These are phyloP conservation scores for Ochropacha duplaris DNA, from an alignment of 2,888 invertebrate species.

Conservation along the genomic window DNA sequence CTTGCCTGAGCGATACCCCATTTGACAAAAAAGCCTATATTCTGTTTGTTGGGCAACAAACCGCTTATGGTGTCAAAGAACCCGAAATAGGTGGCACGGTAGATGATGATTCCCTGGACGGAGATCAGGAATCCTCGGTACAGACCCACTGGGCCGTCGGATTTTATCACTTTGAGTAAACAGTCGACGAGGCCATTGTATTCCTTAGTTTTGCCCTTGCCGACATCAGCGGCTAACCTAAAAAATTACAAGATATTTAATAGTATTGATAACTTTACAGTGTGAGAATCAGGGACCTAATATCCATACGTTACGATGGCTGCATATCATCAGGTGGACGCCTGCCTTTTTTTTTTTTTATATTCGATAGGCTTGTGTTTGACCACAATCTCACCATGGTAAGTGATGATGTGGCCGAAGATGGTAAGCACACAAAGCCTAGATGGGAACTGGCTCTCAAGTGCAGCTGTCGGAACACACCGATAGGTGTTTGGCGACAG, in stretches of 20 bases:
- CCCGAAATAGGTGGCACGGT: constrained; percentile 97
- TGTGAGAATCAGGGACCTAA: no score
- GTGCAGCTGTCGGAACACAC: no score
- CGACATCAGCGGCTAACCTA: constrained; percentile 89
- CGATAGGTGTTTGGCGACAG: no score
- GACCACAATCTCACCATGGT: no score
- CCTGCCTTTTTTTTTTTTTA: no score
- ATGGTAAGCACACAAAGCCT: no score
- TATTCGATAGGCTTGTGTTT: no score
- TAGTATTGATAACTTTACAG: no score
- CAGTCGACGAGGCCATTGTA: constrained; percentile 92
- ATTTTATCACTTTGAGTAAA: constrained; percentile 89
- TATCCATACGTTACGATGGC: no score
- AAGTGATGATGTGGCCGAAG: no score
- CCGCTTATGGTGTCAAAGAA: constrained; percentile 96
- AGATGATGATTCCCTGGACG: constrained; percentile 97
- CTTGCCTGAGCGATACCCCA: constrained; percentile 93
- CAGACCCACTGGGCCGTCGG: constrained; percentile 91
- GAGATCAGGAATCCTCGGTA: constrained; percentile 97
- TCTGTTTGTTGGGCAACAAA: constrained; percentile 94
- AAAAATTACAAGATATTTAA: background rate
- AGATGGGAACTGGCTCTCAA: no score
- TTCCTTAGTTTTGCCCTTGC: constrained; percentile 87
- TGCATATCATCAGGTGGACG: no score
- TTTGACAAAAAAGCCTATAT: constrained; percentile 92